Base-by-base conservation (phyloP, 2,113 vertebrate genomes). In the Prietella phreatophila region DNA sequence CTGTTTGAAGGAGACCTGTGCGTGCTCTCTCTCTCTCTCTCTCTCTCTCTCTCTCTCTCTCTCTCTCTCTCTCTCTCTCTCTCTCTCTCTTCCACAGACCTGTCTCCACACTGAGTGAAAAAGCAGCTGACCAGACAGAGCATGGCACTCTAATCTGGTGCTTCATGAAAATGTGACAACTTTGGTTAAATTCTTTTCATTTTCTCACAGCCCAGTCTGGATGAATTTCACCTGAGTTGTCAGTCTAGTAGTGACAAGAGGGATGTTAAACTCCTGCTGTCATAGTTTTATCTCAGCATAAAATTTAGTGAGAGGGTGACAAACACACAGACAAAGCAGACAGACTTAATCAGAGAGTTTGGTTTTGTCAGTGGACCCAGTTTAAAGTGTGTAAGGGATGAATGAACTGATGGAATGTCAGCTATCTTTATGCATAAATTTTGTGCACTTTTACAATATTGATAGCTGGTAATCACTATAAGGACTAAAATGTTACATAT, bases 221-320 rank as follows among this genome's bases (percentile, higher is more conserved):
- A 69, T 71, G n/a, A 69, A 19, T 71, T 69, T 84, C 63, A 84
- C 65, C 83, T 84, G 83, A 84, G 56, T 69, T 84, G 63, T 17
- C 50, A 71, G n/a, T 84, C 14, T 19, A 85, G 90, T 92, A 92
- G 93, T 94, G 92, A 94, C 93, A 94, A 92, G 25, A 91, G 19
- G 42, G 61, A 60, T 50, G 82, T 65, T 65, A 65, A 83, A 50
- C 82, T 83, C 25, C 61, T 33, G n/a, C 78, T 58, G 78, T 56
- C 78, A 56, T 56, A 58, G 53, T 36, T 81, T 30, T 33, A 58
- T 56, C 78, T 58, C 53, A 22, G 78, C 53, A 81, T 5, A 30
- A 58, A 56, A 58, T 55, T 80, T 53, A 50, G 14, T 19, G 15
- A 55, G 0, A 50, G 47, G 9, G 30, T 6, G 17, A 30, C 27